These are phyloP conservation scores for Calameuta pallipes DNA, from an alignment of 2,888 invertebrate genomes.

Conservation along the genomic window DNA sequence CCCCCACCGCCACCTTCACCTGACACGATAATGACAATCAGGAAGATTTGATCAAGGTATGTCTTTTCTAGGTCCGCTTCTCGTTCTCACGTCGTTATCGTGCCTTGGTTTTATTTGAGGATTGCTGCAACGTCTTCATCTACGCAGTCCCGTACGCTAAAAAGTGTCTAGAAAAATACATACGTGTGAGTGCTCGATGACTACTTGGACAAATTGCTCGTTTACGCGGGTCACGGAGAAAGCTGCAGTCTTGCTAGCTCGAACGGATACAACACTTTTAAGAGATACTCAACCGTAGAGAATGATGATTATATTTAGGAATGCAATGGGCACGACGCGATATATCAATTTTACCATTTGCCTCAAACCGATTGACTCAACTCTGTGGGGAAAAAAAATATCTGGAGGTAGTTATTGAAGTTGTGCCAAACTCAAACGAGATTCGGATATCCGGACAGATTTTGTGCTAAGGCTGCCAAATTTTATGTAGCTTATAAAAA, in stretches of 20 bases:
- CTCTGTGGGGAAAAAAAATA: not conserved
- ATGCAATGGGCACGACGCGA: not conserved
- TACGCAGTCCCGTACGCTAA: not conserved
- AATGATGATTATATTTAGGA: not conserved
- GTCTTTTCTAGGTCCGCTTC: not conserved
- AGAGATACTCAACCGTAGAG: not conserved
- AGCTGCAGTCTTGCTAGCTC: not conserved
- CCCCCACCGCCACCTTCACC: conserved; percentile 46
- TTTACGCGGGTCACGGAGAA: not conserved
- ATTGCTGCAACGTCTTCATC: not conserved
- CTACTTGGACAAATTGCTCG: not conserved
- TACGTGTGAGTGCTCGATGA: not conserved
- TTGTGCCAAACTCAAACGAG: not conserved
- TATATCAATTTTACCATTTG: not conserved
- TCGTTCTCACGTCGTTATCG: not conserved
- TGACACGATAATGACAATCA: not conserved
- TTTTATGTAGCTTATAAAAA: not conserved
- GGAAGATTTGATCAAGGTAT: not conserved
- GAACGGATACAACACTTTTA: not conserved
- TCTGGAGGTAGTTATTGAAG: not conserved
- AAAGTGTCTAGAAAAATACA: not conserved
- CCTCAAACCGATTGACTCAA: not conserved
- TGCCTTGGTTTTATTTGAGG: not conserved
- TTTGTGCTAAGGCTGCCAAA: not conserved
- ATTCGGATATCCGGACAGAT: not conserved